Base-by-base conservation (phyloP, 2,797 vertebrate genomes). In the Hipposideros larvatus region DNA sequence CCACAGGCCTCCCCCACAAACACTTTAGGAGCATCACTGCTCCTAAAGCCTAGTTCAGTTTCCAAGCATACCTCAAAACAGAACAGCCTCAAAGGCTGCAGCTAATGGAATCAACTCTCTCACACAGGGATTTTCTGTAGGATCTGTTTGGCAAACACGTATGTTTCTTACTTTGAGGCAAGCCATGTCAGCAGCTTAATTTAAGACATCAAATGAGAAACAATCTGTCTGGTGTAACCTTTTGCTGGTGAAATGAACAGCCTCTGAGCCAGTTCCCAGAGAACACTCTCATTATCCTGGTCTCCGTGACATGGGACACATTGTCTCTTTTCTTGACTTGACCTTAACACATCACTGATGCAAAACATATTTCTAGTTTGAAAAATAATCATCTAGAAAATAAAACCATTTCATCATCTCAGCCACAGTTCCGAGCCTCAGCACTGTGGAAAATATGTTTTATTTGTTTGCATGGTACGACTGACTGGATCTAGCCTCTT, bases 381-480 rank as follows among this genome's bases (percentile, higher is more conserved):
- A 98, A 98, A 98, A 97, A 97, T 90, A 92, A 96, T 97, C 94
- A 95, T 95, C 91, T 94, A 96, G 93, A 95, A 98, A 97, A 96
- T 95, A 97, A 98, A 96, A 95, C 78, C 77, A 83, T 92, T 95
- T 95, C 68, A 93, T 93, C 70, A 2, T 91, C 75, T 90, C 87
- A 88, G 51, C 46, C 57, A 87, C 84, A 78, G 71, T 87, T 94
- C 95, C 68, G 88, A 96, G 90, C 34, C 59, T 85, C 78, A 26
- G 84, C 21, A 41, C 7, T 74, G 84, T 43, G n/a, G 83, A 53
- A 83, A 96, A 97, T 85, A 43, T 92, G 24, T 89, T 59, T 93
- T 86, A 78, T 91, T 83, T 94, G 87, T 87, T 88, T 96, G 75
- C 85, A 93, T 93, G 88, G 73, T 94, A 91, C 26, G 31, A 83